Evolutionary conservation across 2,888 invertebrate genomes (phyloP), one percentile per base, ranked within the genome.

Genomic region (Apoda limacodes): DNA sequence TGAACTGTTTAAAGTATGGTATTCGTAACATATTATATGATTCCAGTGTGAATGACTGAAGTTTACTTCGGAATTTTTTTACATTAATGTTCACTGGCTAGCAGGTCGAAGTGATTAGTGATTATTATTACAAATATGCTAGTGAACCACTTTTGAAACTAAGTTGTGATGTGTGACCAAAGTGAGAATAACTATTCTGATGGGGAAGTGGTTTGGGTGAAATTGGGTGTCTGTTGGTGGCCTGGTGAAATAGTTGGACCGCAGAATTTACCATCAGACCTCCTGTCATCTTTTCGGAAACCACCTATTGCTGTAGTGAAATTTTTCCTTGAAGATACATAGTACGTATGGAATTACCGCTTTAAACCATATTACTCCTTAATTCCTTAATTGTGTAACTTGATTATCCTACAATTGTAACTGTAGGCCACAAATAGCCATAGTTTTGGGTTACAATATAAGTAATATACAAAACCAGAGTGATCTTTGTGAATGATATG

Each of bases 161-260:
- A 53, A 58, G 63, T 69, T 64, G 74, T 67, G 71, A 89, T 89
- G 89, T 86, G 87, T 75, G 88, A 88, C 53, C 86, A 87, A 72
- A 84, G 84, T 51, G 83, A 85, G 74, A 82, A 84, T 47, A 74
- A 62, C 55, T 90, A 88, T 71, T 75, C 82, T 50, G 87, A 88
- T 48, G 90, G 90, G 30, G 91, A 93, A 53, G 82, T 92, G 50
- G 93, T 93, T 40, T 93, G 93, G 93, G 91, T 92, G 11, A 93
- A 92, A 66, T 68, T 92, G 39, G 88, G 90, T 21, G 82, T 85
- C 22, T 87, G 85, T 52, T 93, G 92, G 92, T 93, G 93, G 93
- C 93, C 93, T 13, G 92, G 90, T 7, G 88, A 89, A 63, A 90
- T 93, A 37, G 83, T 85, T 25, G 83, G 83, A 39, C 60, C 81